Evolutionary conservation across 2,888 invertebrate genomes (phyloP), one percentile per base, ranked within the genome.

Genomic region (Rhogogaster chlorosoma): DNA sequence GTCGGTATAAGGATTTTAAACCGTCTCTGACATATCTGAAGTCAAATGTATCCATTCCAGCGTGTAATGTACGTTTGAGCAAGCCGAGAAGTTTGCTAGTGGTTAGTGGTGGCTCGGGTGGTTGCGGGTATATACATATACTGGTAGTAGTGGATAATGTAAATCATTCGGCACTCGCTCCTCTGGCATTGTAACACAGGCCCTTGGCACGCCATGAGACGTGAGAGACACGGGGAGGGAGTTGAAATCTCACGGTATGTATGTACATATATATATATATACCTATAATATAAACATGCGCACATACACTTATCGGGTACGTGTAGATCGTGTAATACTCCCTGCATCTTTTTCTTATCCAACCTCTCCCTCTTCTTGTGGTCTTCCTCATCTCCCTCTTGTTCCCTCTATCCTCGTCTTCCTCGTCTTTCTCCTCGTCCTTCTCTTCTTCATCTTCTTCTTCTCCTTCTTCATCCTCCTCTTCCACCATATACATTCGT

Each of bases 171-270:
- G 84, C 87, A 86, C 88, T 89, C 86, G 87, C 87, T 87, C 87
- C 88, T 87, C 86, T 87, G 87, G 88, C 88, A 91, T 92, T 91
- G 90, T 91, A 89, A 87, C 88, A 87, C 87, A 80, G 88, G 87
- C 80, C 83, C 85, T 84, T 80, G 84, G 73, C 84, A 82, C 85
- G 83, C 86, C 57, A 78, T 57, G 85, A 82, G 78, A 78, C 85
- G 83, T 84, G 83, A 83, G 84, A 85, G 83, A 84, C 82, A 80
- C 38, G 80, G 57, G 57, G 57, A 61, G 57, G 80, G 80, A 80
- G 80, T 80, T 26, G 61, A 80, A 80, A 80, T 80, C 80, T 80
- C 57, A 80, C 80, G 80, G 80, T 80, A 80, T 38, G 38, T 61
- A 80, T 61, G 61, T 38, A 57, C 38, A 53, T 32, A n/a, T 57